Conservation (phyloP, 1,140 invertebrate species). For the Gryon sp. region DNA sequence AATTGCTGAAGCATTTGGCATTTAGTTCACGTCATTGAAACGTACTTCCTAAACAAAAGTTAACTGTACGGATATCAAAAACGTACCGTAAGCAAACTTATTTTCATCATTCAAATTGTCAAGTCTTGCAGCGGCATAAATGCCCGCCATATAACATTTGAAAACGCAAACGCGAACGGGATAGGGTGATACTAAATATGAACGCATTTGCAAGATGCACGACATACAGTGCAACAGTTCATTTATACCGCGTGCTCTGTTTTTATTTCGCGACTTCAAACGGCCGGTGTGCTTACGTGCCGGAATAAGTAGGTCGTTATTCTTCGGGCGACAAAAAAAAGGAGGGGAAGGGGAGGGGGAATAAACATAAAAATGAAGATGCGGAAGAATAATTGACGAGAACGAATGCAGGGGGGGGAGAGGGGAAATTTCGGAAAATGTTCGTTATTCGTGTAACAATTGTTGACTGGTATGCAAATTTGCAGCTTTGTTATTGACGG, state of each 20-base stretch:
- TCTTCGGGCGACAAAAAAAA: slow-evolving; percentile 49
- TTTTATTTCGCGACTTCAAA: slow-evolving; percentile 46
- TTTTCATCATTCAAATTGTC: slow-evolving; percentile 19
- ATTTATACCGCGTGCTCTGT: slow-evolving; percentile 38
- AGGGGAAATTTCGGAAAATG: background rate
- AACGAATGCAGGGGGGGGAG: background rate
- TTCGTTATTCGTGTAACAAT: no score
- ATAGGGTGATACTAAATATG: slow-evolving; percentile 27
- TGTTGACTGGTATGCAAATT: no score
- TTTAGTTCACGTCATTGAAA: slow-evolving; percentile 15
- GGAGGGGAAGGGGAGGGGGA: no score
- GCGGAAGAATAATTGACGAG: no score
- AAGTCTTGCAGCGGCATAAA: slow-evolving; percentile 34
- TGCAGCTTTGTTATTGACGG: background rate
- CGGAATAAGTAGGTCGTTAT: slow-evolving; percentile 61
- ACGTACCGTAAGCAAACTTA: slow-evolving; percentile 18
- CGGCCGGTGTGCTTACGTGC: slow-evolving; percentile 45
- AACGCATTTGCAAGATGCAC: slow-evolving; percentile 45
- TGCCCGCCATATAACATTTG: no score
- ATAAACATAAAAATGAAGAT: no score
- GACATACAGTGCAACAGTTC: slow-evolving; percentile 42
- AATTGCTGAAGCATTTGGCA: slow-evolving; percentile 4
- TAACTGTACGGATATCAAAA: no score
- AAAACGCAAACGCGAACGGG: no score
- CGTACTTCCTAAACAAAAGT: slow-evolving; percentile 21